Evolutionary conservation across 2,113 vertebrate genomes (phyloP).

Genomic region (Pipa parva): DNA sequence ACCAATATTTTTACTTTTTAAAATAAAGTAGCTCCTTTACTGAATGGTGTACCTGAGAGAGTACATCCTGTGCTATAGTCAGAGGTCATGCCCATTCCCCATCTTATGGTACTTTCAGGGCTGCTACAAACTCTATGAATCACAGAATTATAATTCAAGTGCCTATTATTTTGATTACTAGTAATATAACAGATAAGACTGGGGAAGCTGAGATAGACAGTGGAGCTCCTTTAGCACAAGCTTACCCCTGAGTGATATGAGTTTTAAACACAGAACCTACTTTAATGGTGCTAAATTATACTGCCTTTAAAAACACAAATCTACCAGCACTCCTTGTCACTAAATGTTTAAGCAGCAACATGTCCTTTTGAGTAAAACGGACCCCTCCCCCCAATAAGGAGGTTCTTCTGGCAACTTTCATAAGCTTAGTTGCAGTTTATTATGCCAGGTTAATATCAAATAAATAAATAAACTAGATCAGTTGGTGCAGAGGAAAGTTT

Average conservation of each 20-base stretch:
- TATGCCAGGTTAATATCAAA: slow-evolving; percentile 24
- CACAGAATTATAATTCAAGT: not conserved
- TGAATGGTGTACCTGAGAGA: slow-evolving; percentile 39
- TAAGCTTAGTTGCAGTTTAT: slow-evolving; percentile 7
- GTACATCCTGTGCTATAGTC: slow-evolving; percentile 29
- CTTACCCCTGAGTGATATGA: slow-evolving; percentile 20
- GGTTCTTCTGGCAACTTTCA: slow-evolving; percentile 14
- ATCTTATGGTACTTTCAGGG: not conserved
- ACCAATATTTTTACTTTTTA: too few relatives aligned
- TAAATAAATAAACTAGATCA: slow-evolving; percentile 39
- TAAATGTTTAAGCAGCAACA: slow-evolving; percentile 47
- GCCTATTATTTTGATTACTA: not conserved
- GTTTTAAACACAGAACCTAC: slow-evolving; percentile 8
- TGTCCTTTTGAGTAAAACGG: slow-evolving; percentile 9
- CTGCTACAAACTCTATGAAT: not conserved
- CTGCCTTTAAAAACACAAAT: slow-evolving; percentile 3
- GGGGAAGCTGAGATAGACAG: slow-evolving; percentile 6
- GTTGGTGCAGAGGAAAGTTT: slow-evolving; percentile 36
- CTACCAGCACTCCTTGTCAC: not conserved
- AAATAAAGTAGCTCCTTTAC: not conserved
- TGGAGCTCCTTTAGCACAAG: not conserved
- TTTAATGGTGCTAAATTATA: slow-evolving; percentile 9
- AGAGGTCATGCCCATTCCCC: not conserved
- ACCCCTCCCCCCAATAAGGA: slow-evolving; percentile 27
- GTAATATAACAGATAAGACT: not conserved